Conservation (phyloP, 2,797 vertebrate species). For the Okamejei kenojei region DNA sequence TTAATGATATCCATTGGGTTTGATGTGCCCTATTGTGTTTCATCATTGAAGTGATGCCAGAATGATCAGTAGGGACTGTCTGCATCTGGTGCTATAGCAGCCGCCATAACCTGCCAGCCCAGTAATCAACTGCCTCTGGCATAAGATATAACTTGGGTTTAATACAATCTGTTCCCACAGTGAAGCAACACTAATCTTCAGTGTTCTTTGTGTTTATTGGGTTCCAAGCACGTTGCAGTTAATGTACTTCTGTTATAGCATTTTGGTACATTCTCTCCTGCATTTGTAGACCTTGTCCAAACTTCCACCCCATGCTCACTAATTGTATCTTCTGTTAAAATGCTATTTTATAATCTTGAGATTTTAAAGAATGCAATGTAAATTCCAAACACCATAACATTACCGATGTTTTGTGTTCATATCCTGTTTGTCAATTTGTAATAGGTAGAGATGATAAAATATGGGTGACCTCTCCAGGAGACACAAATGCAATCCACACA, state of each 20-base stretch:
- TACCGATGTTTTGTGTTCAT: not conserved
- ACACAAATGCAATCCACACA: not conserved
- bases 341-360: not conserved
- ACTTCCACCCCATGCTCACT: not conserved
- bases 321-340: not conserved
- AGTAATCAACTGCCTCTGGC: too few species aligned
- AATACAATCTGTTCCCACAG: not conserved
- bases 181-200: not conserved
- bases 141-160: not conserved
- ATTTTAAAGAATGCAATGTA: not conserved
- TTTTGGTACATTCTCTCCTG: not conserved
- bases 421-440: not conserved
- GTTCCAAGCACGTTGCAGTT: not conserved
- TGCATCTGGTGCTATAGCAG: too few species aligned
- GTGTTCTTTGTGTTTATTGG: not conserved
- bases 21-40: too few species aligned
- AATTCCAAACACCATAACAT: not conserved
- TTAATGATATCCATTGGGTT: too few species aligned
- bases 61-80: too few species aligned
- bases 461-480: not conserved
- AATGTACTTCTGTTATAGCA: not conserved
- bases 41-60: too few species aligned
- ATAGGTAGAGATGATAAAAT: not conserved
- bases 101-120: too few species aligned
- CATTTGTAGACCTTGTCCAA: not conserved